phyloP scores from a whole-genome alignment of 2,113 vertebrate species.

The Micronisus gabar region DNA sequence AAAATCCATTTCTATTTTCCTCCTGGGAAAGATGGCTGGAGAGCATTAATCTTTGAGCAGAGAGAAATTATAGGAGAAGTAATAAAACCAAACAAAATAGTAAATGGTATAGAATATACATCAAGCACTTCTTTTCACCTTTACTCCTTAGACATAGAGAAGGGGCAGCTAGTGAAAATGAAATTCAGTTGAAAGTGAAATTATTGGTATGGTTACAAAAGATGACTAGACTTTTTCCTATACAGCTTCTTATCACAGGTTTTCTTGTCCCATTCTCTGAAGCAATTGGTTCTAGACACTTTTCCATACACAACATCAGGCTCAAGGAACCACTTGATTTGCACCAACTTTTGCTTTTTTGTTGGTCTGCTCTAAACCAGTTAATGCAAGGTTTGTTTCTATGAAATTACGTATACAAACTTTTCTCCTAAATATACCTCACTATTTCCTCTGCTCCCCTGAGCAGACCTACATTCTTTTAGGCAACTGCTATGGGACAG shows the following conservation, averaged over 20 bases:
- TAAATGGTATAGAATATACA: background rate
- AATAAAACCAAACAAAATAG: constrained; percentile 23
- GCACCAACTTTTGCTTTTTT: background rate
- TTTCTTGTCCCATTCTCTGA: background rate
- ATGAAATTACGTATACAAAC: background rate
- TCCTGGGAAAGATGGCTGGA: background rate
- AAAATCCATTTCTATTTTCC: constrained; percentile 49
- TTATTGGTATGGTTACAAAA: background rate
- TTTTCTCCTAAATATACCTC: background rate
- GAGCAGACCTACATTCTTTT: background rate
- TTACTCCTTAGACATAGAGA: background rate
- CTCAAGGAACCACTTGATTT: background rate
- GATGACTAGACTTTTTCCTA: background rate
- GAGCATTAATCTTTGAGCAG: background rate
- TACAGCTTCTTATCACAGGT: background rate
- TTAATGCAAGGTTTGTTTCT: background rate
- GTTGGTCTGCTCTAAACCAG: background rate
- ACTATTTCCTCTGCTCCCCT: background rate
- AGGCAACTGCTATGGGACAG: background rate
- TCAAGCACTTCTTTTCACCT: background rate
- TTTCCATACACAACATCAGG: background rate
- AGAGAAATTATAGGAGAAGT: constrained; percentile 7
- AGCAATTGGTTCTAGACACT: background rate
- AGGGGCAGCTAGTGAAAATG: background rate
- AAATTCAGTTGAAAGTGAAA: background rate